These are phyloP conservation scores for Eulemur rufifrons DNA, from an alignment of 2,113 vertebrate species.

Conservation along the genomic window DNA sequence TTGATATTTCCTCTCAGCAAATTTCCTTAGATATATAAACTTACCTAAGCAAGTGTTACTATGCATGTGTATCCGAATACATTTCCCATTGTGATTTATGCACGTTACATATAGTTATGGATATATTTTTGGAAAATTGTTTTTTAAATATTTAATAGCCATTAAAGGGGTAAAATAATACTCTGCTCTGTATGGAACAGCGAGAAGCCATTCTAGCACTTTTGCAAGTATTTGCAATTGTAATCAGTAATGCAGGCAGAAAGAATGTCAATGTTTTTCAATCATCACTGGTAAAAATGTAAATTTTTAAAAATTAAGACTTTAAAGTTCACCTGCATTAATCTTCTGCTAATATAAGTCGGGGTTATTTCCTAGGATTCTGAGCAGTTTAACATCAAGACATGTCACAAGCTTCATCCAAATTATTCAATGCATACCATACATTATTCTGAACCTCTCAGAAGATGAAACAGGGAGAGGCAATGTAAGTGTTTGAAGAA, in stretches of 20 bases:
- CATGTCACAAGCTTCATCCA: conserved; percentile 14
- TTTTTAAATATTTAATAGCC: conserved; percentile 62
- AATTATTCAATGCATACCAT: background rate
- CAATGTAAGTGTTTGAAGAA: conserved; percentile 43
- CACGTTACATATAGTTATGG: background rate
- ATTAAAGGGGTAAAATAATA: conserved; percentile 54
- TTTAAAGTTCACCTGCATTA: conserved; percentile 58
- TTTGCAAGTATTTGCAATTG: conserved; percentile 46
- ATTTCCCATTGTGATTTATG: conserved; percentile 33
- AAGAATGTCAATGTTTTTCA: conserved; percentile 58
- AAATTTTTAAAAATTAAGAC: conserved; percentile 66
- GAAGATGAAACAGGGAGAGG: conserved; percentile 17
- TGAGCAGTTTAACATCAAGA: conserved; percentile 48
- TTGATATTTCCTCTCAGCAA: background rate
- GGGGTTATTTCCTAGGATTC: conserved; percentile 14
- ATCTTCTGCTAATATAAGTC: conserved; percentile 29
- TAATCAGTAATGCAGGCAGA: conserved; percentile 42
- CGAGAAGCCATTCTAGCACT: conserved; percentile 8
- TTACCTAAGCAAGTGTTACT: background rate
- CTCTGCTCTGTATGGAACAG: background rate
- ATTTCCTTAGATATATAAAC: conserved; percentile 10
- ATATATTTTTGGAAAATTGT: conserved; percentile 27
- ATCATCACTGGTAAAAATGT: conserved; percentile 54
- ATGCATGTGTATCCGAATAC: background rate
- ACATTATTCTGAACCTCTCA: conserved; percentile 26